A percentile compares a stretch with the other conserved stretches of the same genome.
phyloP scores from a whole-genome alignment of 2,113 vertebrate genomes.

The Scortum barcoo region DNA sequence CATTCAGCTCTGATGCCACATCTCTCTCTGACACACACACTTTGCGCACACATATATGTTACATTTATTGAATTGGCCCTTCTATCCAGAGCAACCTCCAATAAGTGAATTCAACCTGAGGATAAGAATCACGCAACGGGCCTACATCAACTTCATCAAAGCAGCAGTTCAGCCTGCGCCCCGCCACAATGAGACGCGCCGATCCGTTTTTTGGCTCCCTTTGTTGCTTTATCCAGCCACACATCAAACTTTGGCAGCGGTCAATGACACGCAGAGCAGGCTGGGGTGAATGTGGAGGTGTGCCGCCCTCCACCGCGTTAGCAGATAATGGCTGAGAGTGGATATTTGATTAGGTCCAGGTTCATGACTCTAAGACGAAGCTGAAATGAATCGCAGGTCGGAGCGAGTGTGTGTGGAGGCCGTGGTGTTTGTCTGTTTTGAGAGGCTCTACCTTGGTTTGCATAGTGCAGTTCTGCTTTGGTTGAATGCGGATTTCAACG shows the following conservation, averaged over 20 bases:
- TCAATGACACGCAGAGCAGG: constrained; percentile 12
- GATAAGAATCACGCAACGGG: too few species aligned
- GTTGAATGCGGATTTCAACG: not conserved
- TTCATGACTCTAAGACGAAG: constrained; percentile 35
- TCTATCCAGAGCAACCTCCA: too few species aligned
- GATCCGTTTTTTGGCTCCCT: not conserved
- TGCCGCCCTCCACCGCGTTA: constrained; percentile 10
- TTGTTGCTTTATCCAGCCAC: constrained; percentile 36
- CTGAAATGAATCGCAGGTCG: constrained; percentile 2
- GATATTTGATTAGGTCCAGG: constrained; percentile 21
- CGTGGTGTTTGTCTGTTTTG: constrained; percentile 1
- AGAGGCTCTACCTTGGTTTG: constrained; percentile 9
- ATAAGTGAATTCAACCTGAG: too few species aligned
- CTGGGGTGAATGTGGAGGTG: constrained; percentile 37
- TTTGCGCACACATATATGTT: too few species aligned
- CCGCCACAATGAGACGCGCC: not conserved
- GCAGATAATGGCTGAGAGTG: constrained; percentile 44
- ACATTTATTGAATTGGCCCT: too few species aligned
- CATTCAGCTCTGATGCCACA: constrained; percentile 4
- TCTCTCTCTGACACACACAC: not conserved
- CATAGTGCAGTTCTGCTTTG: not conserved
- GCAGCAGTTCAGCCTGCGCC: too few species aligned
- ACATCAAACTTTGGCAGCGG: constrained; percentile 28
- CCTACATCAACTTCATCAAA: too few species aligned
- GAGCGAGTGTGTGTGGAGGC: constrained; percentile 2